phyloP scores from a whole-genome alignment of 1,140 invertebrate genomes.

The Pogonognathellus flavescens region DNA sequence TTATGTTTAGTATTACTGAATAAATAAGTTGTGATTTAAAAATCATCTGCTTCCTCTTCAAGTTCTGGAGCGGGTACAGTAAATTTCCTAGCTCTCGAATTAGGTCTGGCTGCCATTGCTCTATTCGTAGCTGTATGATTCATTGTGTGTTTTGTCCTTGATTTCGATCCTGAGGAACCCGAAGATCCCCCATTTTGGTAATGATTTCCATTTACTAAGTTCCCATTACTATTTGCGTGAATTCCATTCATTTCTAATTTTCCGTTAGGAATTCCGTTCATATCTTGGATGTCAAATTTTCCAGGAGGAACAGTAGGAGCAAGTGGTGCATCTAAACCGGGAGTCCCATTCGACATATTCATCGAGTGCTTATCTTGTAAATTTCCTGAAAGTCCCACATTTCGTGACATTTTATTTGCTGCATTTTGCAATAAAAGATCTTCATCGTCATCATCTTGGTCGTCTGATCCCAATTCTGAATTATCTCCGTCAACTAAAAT shows the following conservation, averaged over 20 bases:
- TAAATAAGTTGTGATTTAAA: not conserved
- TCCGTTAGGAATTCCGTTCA: slow-evolving; percentile 5
- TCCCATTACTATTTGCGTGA: not conserved
- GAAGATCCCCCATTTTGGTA: slow-evolving; percentile 12
- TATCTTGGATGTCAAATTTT: not conserved
- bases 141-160: slow-evolving; percentile 2
- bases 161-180: not conserved
- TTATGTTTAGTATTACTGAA: not conserved
- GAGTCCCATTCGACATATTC: slow-evolving; percentile 45
- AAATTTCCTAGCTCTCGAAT: slow-evolving; percentile 32
- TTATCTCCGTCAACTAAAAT: slow-evolving; percentile 65
- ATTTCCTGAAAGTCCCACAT: slow-evolving; percentile 49
- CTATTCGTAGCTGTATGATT: slow-evolving; percentile 29
- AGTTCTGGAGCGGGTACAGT: not conserved
- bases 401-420: slow-evolving; percentile 44
- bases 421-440: slow-evolving; percentile 52
- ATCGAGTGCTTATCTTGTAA: slow-evolving; percentile 20
- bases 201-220: slow-evolving; percentile 30
- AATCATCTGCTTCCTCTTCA: slow-evolving; percentile 11
- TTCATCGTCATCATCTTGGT: slow-evolving; percentile 65
- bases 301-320: slow-evolving; percentile 45
- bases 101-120: slow-evolving; percentile 24
- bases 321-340: slow-evolving; percentile 44
- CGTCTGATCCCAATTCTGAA: slow-evolving; percentile 62
- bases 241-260: slow-evolving; percentile 19